Evolutionary conservation across 37 sponge, comb jelly and placozoan genomes (phyloP), one percentile per base, ranked within the genome.

Genomic region (Petrosia ficiformis): DNA sequence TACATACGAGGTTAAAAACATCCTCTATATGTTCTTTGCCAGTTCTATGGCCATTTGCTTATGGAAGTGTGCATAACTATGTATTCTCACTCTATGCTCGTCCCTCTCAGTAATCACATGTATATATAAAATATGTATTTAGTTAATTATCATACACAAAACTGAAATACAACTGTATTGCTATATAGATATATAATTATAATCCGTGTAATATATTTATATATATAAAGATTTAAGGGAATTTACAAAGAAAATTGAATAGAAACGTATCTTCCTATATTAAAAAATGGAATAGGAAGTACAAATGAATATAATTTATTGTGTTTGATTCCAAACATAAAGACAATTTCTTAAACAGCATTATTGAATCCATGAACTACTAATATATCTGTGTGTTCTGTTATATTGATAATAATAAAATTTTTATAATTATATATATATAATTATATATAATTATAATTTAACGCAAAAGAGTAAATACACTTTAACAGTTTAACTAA

Each of bases 11-110:
- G 71, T 87, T 5, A 99, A 96, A 81, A 91, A 95, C 71, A 32
- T 99, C 3, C 69, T 96, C 16, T 99, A 99, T 79, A 93, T 99
- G 92, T 99, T 93, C 75, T 99, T 99, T 81, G 99, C 91, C 31
- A 94, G 96, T 1, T 90, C 80, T 31, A 71, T 90, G 39, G 99
- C 94, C 21, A 96, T 99, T 36, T 90, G 93, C 68, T 77, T 99
- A 24, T 99, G 99, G 99, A 99, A 99, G 67, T 99, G 99, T 89
- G 86, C 87, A 48, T 91, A 59, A 80, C 34, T 40, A 32, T 59
- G 14, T 14, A 48, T 48, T 8, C 54, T 19, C 14, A 61, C 64
- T 2, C 63, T 26, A 48, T 29, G 19, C 10, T 22, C 38, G 28
- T 14, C 2, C n/a, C n/a, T n/a, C n/a, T 4, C 22, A 30, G 2